Evolutionary conservation across 2,888 invertebrate genomes (phyloP).

Genomic region (Drosophila phalerata): DNA sequence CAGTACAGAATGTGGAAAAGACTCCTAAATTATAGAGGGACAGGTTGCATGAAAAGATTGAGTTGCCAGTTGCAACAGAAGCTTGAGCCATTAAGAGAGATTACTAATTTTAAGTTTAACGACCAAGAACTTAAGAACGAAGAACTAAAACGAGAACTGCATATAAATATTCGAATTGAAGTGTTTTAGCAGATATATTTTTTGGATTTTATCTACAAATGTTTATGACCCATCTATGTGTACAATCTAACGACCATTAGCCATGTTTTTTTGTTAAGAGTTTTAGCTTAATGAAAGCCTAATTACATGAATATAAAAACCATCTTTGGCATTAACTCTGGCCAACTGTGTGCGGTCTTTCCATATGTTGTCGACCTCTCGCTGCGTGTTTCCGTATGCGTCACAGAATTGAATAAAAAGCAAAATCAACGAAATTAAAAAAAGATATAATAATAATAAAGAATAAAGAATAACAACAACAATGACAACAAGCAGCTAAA

Average conservation of each 20-base stretch:
- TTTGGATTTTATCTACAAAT: constrained; percentile 2
- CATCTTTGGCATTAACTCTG: constrained; percentile 46
- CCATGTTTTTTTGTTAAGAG: constrained; percentile 12
- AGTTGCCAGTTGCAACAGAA: constrained; percentile 2
- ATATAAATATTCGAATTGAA: not conserved
- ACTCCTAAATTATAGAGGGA: not conserved
- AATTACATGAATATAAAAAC: constrained; percentile 63
- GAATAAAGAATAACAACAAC: not conserved
- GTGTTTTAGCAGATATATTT: not conserved
- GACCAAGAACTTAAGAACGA: not conserved
- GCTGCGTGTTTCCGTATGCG: constrained; percentile 45
- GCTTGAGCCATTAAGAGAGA: not conserved
- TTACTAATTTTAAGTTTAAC: constrained; percentile 1
- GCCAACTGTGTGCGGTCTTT: constrained; percentile 46
- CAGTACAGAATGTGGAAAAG: not conserved
- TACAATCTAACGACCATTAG: constrained; percentile 12
- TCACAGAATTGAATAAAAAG: constrained; percentile 22
- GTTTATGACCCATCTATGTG: constrained; percentile 15
- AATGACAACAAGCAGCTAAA: constrained; percentile 50
- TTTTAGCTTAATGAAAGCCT: constrained; percentile 59
- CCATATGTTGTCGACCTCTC: constrained; percentile 32
- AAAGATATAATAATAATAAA: constrained; percentile 22
- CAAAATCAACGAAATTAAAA: not conserved
- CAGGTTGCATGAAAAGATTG: not conserved
- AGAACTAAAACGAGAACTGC: constrained; percentile 7